Base-by-base conservation (phyloP, 2,797 vertebrate genomes). In the Hemibagrus guttatus region DNA sequence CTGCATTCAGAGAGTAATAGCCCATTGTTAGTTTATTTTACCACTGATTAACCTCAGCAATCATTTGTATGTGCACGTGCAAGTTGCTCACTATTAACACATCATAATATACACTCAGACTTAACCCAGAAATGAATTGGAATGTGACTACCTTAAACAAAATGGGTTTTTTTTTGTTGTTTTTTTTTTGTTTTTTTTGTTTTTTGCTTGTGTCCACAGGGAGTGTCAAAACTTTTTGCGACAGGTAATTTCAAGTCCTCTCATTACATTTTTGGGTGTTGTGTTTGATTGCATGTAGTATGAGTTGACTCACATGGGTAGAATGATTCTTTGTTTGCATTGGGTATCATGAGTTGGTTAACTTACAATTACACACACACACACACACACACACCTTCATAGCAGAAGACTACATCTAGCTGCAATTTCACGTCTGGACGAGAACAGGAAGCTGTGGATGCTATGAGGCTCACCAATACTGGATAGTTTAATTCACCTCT, bases 201-300 rank as follows among this genome's bases (percentile, higher is more conserved):
- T 21, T 26, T 63, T 61, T 87, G 69, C 66, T 80, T 76, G 66
- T 3, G 4, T 87, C 31, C 16, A 81, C 58, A 87, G 86, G 75
- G 63, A 81, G 83, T 87, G 66, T 16, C 86, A 4, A n/a, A 9
- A 46, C 19, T 72, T 64, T 87, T 81, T 81, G 14, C 74, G 28
- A 81, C 76, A 84, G 86, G 86, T 84, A 81, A 58, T 46, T 52
- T 59, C 9, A 42, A 19, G 46, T 59, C 14, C 6, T 79, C 13
- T 8, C 54, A 23, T 26, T 35, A 19, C 28, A 59, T 79, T 35
- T 6, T 16, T 13, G 39, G 35, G 42, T 74, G 9, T 54, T 56
- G 49, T 21, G 52, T 78, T n/a, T 28, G 5, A 56, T 31, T 78
- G 8, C 3, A 0, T 31, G 54, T 79, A 12, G 19, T 59, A 79